Conservation (phyloP, 2,888 invertebrate species). For the Tipula helvola region DNA sequence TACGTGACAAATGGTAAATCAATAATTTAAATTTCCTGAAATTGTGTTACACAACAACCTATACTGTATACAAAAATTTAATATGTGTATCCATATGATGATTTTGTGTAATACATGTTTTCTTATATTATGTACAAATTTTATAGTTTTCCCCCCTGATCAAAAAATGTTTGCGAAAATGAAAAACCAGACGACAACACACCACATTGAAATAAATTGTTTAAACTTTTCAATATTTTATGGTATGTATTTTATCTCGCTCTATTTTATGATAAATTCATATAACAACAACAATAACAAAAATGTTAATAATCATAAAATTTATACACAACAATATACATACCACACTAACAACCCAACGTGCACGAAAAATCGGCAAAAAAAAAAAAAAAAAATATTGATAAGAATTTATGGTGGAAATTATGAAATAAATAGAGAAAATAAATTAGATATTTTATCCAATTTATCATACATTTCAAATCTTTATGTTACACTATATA, state of each 20-base stretch:
- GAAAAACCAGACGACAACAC: not conserved
- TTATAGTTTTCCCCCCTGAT: not conserved
- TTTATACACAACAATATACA: not conserved
- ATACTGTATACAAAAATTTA: not conserved
- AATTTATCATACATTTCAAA: not conserved
- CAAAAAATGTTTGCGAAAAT: not conserved
- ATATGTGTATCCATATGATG: not conserved
- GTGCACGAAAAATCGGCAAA: not conserved
- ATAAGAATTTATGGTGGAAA: constrained; percentile 4
- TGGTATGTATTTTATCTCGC: not conserved
- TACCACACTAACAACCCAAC: not conserved
- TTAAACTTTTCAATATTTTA: not conserved
- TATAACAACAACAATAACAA: not conserved
- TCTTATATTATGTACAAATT: not conserved
- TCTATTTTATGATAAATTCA: not conserved
- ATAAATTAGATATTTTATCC: not conserved
- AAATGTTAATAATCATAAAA: not conserved
- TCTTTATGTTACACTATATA: not conserved
- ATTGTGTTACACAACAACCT: not conserved
- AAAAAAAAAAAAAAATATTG: not conserved
- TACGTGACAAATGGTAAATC: not conserved
- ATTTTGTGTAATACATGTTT: not conserved
- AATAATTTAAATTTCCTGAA: not conserved
- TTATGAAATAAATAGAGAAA: constrained; percentile 4
- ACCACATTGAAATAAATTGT: not conserved